Percentiles rank a stretch among this genome's conserved stretches.
phyloP scores from a whole-genome alignment of 2,888 invertebrate genomes.

The Drosophila recens region DNA sequence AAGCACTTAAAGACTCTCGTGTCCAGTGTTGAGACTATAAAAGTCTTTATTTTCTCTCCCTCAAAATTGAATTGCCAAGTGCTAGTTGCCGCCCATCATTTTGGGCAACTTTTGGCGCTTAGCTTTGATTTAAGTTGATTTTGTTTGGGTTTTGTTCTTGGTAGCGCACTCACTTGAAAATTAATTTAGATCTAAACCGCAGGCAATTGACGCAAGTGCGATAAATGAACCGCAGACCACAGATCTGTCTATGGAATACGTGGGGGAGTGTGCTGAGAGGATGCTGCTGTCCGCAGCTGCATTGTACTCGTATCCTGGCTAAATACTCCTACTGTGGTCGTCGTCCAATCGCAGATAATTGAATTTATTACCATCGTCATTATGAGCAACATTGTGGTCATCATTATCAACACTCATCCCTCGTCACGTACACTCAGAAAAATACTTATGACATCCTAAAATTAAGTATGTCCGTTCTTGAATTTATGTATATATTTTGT shows the following conservation, averaged over 20 bases:
- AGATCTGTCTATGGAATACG: neutral
- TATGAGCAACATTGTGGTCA: constrained; percentile 5
- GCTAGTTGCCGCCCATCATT: constrained; percentile 24
- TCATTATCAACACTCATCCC: neutral
- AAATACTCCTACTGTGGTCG: constrained; percentile 2
- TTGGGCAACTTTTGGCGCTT: constrained; percentile 35
- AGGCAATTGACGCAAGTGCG: constrained; percentile 54
- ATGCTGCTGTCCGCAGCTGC: neutral
- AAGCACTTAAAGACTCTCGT: constrained; percentile 39
- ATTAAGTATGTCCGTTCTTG: too few relatives aligned
- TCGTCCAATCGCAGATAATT: constrained; percentile 52
- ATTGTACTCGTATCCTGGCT: constrained; percentile 11
- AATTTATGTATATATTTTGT: too few relatives aligned
- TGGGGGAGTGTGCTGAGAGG: too few relatives aligned
- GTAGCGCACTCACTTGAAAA: constrained; percentile 57
- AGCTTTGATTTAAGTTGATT: constrained; percentile 38
- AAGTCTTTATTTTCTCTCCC: constrained; percentile 2
- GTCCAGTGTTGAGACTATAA: constrained; percentile 17
- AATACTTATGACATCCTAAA: neutral
- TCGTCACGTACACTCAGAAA: neutral
- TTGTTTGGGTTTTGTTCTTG: constrained; percentile 10
- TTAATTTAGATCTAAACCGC: constrained; percentile 68
- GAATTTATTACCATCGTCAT: constrained; percentile 50
- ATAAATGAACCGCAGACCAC: constrained; percentile 2
- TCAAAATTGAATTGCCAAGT: constrained; percentile 46